Evolutionary conservation across 2,113 vertebrate genomes (phyloP), one percentile per base, ranked within the genome.

Genomic region (Malurus melanocephalus): DNA sequence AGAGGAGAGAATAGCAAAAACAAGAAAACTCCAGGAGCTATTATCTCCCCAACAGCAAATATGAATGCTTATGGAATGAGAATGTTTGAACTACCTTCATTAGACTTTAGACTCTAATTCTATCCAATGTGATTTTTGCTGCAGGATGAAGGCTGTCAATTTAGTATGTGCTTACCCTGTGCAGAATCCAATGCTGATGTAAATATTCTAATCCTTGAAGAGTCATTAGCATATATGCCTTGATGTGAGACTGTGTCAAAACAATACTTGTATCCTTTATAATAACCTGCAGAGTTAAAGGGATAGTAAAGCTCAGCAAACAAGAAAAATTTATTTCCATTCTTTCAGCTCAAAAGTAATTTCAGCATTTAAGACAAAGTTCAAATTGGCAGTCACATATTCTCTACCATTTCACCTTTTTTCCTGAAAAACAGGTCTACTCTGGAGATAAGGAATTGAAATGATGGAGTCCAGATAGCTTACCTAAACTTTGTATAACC

Each of bases 171-270:
- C 98, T 98, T 97, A 99, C 99, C 97, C 99, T 98, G 92, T 99
- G 99, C 6, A 99, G 91, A 89, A 99, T 98, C 99, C 99, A 99
- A 78, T 99, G 98, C 28, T 98, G 97, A 95, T 99, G 99, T 90
- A 99, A 98, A 94, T 99, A 99, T 80, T 99, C 99, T 89, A 99
- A 96, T 42, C 99, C 99, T 95, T 99, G 99, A 86, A 99, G 98
- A 10, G 99, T 99, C 99, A 99, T 99, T 79, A 99, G 94, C 97
- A 98, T 98, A 90, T 99, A 99, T 19, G 99, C 98, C 96, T 99
- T 99, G 96, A 99, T 99, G 85, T 99, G 98, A 87, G 99, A 98
- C 26, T 99, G 99, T 3, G 98, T 99, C 94, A 99, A 94, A 35
- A 99, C 98, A 71, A 99, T 98, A 93, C 98, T 98, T 43, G 98